A percentile compares a stretch with the other conserved stretches of the same genome.
phyloP scores from a whole-genome alignment of 2,888 invertebrate genomes.

The Cinara cedri region DNA sequence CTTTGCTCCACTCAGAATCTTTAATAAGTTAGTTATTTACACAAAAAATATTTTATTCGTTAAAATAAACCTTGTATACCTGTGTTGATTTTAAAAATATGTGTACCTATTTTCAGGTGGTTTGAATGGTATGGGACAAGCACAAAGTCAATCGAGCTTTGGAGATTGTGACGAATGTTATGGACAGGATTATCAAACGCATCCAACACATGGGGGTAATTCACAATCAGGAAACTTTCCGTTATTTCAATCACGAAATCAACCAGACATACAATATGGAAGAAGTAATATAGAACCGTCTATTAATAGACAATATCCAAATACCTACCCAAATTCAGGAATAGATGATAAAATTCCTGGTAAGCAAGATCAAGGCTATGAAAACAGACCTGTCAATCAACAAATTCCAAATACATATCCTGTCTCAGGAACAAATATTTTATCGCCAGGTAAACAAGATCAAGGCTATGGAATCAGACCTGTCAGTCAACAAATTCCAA shows the following conservation, averaged over 20 bases:
- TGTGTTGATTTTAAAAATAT: neutral
- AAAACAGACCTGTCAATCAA: neutral
- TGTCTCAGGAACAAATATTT: neutral
- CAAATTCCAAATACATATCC: neutral
- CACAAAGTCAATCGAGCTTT: slow-evolving; percentile 81
- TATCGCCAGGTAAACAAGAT: slow-evolving; percentile 6
- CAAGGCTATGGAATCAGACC: slow-evolving; percentile 7
- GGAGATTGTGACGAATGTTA: slow-evolving; percentile 73
- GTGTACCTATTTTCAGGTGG: slow-evolving; percentile 69
- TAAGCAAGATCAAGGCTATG: neutral
- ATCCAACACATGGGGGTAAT: neutral
- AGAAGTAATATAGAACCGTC: neutral
- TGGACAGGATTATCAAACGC: slow-evolving; percentile 5
- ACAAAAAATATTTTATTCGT: no score
- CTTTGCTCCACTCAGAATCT: no score
- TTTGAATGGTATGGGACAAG: slow-evolving; percentile 84
- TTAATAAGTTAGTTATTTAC: no score
- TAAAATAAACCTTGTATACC: no score
- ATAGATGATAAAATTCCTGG: slow-evolving; percentile 18
- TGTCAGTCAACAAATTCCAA: neutral
- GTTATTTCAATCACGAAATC: slow-evolving; percentile 9
- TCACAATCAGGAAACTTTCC: neutral
- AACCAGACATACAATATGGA: neutral
- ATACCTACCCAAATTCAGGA: neutral
- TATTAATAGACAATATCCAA: slow-evolving; percentile 6